Conservation (phyloP, 1,140 invertebrate genomes). For the Octopus bimaculoides region DNA sequence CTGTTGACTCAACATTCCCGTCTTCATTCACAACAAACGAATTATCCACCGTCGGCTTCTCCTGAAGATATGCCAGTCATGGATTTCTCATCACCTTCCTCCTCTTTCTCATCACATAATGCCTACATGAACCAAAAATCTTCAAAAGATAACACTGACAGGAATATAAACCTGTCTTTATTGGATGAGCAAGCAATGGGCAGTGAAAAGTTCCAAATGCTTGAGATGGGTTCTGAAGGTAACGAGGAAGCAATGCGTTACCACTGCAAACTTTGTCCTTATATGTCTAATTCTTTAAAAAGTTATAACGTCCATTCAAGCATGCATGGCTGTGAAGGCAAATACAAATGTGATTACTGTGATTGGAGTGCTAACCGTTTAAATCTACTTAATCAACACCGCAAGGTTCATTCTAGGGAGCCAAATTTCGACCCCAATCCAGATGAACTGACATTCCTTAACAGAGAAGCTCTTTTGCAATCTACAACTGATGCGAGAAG, state of each 20-base stretch:
- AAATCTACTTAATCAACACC: conserved; percentile 45
- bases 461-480: conserved; percentile 43
- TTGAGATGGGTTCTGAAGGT: background rate
- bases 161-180: background rate
- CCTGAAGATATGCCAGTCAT: conserved; percentile 16
- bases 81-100: conserved; percentile 18
- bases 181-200: background rate
- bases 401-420: conserved; percentile 42
- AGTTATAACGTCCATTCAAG: conserved; percentile 42
- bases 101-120: background rate
- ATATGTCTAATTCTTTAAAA: conserved; percentile 37
- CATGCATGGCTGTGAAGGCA: conserved; percentile 43
- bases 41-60: conserved; percentile 23
- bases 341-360: conserved; percentile 50
- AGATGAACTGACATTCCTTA: conserved; percentile 44
- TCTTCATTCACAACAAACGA: conserved; percentile 28
- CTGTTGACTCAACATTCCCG: conserved; percentile 32
- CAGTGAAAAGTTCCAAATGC: background rate
- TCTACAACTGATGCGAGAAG: background rate
- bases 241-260: conserved; percentile 32
- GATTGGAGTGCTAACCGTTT: conserved; percentile 50
- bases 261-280: conserved; percentile 42
- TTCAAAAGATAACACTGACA: background rate
- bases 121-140: background rate
- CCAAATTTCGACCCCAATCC: conserved; percentile 32